Base-by-base conservation (phyloP, 37 sponge, comb jelly and placozoan genomes). In the Bolinopsis microptera region DNA sequence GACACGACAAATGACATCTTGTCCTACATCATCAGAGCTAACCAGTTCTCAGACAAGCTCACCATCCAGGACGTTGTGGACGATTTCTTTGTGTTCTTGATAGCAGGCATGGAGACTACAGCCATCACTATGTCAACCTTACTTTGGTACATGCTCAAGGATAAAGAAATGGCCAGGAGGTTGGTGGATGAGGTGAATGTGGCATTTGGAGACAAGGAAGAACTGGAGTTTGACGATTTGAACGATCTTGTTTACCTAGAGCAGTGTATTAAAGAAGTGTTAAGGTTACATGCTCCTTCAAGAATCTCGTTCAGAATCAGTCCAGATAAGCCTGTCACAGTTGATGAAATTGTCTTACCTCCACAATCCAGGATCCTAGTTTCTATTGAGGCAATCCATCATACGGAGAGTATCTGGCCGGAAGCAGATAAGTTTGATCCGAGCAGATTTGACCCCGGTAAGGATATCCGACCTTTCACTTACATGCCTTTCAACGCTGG, bases 1-100 rank as follows among this genome's bases (percentile, higher is more conserved):
- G 80, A 77, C 32, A 77, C 80, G 9, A 77, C 80, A 22, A 36
- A 77, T 2, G 61, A 86, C 90, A 86, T 86, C 30, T 38, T 86
- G 27, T 86, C 40, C 3, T 39, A 86, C 90, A 86, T 86, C n/a
- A 86, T 86, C 90, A 38, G 61, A 27, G 90, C 36, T 9, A 86
- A 86, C 61, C 61, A 33, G 30, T 39, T 28, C 25, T 34, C 32
- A 25, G 90, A 86, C 30, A 41, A 40, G 61, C 48, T 86, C 1
- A 86, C 40, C 30, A 86, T 86, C 8, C 48, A 86, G 30, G 61
- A 86, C 48, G 8, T 86, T 18, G 90, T 86, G 25, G 90, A 86
- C 24, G 90, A 86, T 22, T 86, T 41, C 90, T 28, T 86, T 40
- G 61, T 41, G 9, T 86, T 86, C 61, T 5, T 86, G 61, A n/a